These are phyloP conservation scores for Siphonodentalium dalli DNA, from an alignment of 2,888 invertebrate genomes.

Conservation along the genomic window DNA sequence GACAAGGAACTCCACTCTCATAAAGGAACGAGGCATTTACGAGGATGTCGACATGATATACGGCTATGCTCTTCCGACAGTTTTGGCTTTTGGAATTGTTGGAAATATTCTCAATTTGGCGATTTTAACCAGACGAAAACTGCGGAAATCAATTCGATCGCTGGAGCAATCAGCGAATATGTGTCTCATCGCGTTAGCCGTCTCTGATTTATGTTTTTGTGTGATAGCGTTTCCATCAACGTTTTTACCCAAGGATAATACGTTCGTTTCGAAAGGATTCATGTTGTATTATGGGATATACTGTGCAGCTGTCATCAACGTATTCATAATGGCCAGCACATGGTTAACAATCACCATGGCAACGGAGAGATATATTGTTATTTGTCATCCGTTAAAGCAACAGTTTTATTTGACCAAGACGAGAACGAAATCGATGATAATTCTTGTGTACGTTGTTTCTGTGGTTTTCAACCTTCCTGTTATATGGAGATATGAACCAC, in stretches of 20 bases:
- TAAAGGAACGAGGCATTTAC: slow-evolving; percentile 22
- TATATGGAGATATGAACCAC: slow-evolving; percentile 49
- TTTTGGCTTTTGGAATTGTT: slow-evolving; percentile 77
- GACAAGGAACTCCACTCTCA: slow-evolving; percentile 7
- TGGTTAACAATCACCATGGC: slow-evolving; percentile 79
- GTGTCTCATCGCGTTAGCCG: slow-evolving; percentile 77
- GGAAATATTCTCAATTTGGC: slow-evolving; percentile 81
- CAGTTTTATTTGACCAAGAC: slow-evolving; percentile 73
- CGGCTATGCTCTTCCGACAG: slow-evolving; percentile 71
- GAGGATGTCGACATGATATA: slow-evolving; percentile 44
- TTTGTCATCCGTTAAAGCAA: slow-evolving; percentile 76
- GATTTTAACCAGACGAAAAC: slow-evolving; percentile 73
- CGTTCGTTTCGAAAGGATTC: slow-evolving; percentile 70
- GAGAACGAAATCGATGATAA: slow-evolving; percentile 71
- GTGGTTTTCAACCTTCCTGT: slow-evolving; percentile 75
- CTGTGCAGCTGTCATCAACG: slow-evolving; percentile 53
- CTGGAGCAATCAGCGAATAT: slow-evolving; percentile 83
- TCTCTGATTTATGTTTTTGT: slow-evolving; percentile 74
- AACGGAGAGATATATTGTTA: slow-evolving; percentile 77
- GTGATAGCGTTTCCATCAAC: slow-evolving; percentile 70
- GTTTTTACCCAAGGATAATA: slow-evolving; percentile 45
- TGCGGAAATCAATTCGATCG: slow-evolving; percentile 68
- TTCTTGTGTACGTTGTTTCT: slow-evolving; percentile 73
- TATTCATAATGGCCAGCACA: slow-evolving; percentile 74
- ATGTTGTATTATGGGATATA: slow-evolving; percentile 52